Percentiles rank a stretch among this genome's conserved stretches.
These are phyloP conservation scores for Myrmecobius fasciatus DNA, from an alignment of 2,113 vertebrate species.

Conservation along the genomic window DNA sequence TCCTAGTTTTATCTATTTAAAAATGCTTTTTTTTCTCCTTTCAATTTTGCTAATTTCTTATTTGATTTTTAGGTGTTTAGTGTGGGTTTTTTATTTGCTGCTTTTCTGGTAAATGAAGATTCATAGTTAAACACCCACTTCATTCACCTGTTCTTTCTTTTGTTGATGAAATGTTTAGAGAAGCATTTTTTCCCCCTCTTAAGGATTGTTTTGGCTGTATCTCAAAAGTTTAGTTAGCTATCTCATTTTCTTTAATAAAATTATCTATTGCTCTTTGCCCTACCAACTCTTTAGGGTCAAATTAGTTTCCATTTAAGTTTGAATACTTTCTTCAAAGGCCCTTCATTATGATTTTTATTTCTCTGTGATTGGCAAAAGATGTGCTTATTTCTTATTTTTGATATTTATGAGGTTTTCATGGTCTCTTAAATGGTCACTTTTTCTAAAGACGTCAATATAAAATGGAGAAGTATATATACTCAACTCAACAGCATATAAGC, in stretches of 20 bases:
- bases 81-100: background rate
- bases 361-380: background rate
- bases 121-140: background rate
- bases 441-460: background rate
- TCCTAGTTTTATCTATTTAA: background rate
- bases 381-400: background rate
- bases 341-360: background rate
- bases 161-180: background rate
- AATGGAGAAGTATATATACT: background rate
- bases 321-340: background rate
- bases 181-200: background rate
- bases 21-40: background rate
- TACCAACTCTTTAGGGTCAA: background rate
- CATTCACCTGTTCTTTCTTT: background rate
- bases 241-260: background rate
- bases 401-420: background rate
- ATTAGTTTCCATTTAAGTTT: background rate
- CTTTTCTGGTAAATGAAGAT: background rate
- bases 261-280: background rate
- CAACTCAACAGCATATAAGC: background rate
- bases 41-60: background rate
- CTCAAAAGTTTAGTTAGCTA: background rate
- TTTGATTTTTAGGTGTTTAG: background rate
- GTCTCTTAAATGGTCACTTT: background rate
- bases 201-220: background rate